phyloP scores from a whole-genome alignment of 2,888 invertebrate species.

The Patella depressa region DNA sequence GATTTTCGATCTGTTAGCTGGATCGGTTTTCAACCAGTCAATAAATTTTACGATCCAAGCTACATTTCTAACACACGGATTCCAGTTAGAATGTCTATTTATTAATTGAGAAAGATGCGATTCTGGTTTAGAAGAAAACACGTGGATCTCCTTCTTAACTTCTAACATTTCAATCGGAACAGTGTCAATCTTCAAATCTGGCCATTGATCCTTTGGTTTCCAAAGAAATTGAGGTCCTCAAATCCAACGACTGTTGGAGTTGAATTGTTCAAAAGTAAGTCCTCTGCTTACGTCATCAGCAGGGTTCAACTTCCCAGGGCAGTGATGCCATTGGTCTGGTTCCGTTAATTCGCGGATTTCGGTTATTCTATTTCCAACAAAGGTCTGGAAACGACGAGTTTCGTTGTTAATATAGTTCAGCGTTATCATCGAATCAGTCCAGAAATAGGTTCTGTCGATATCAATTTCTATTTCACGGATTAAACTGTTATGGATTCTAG shows the following conservation, averaged over 20 bases:
- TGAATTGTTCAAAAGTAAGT: background rate
- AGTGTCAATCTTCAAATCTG: background rate
- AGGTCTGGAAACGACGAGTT: background rate
- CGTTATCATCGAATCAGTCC: background rate
- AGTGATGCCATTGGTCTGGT: constrained; percentile 32
- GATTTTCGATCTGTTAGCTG: background rate
- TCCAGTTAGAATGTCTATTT: background rate
- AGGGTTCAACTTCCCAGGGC: constrained; percentile 30
- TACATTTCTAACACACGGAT: background rate
- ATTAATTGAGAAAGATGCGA: background rate
- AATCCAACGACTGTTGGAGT: background rate
- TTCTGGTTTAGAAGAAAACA: background rate
- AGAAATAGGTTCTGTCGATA: background rate
- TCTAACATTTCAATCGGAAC: background rate
- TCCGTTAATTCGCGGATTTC: background rate
- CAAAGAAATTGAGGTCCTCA: background rate
- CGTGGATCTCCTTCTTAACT: background rate
- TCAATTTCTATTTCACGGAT: background rate
- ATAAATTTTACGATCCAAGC: background rate
- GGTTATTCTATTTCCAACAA: background rate
- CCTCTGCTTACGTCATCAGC: constrained; percentile 23
- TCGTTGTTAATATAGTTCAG: background rate
- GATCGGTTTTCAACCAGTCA: background rate
- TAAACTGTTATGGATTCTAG: background rate
- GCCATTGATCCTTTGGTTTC: background rate